Evolutionary conservation across 2,797 vertebrate species (phyloP).

Genomic region (Pangasius krempfi): DNA sequence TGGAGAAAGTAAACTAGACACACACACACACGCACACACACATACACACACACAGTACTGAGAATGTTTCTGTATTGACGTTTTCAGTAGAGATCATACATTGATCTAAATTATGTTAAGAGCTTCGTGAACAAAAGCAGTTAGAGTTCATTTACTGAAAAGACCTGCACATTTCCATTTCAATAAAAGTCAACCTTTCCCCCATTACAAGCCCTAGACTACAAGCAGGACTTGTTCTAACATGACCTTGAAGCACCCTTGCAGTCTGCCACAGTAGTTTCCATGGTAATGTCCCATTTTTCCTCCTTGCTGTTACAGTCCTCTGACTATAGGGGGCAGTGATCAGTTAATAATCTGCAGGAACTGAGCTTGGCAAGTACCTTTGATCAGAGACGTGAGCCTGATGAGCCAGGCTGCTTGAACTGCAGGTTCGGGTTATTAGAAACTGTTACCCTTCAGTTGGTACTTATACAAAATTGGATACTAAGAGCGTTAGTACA

Average conservation of each 20-base stretch:
- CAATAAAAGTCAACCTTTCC: constrained; percentile 14
- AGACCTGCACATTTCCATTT: constrained; percentile 7
- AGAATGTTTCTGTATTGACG: not conserved
- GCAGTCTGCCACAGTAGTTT: constrained; percentile 29
- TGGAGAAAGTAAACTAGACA: not conserved
- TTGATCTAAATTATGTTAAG: not conserved
- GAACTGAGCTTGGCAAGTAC: not conserved
- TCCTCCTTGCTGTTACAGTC: not conserved
- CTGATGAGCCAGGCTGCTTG: not conserved
- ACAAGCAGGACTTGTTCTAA: constrained; percentile 15
- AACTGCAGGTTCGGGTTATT: not conserved
- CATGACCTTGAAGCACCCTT: constrained; percentile 42
- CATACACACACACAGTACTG: not conserved
- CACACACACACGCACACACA: not conserved
- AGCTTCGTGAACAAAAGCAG: not conserved
- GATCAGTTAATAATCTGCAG: constrained; percentile 13
- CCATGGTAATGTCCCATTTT: constrained; percentile 49
- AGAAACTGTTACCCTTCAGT: not conserved
- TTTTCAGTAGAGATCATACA: not conserved
- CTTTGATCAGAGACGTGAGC: not conserved
- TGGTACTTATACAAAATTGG: not conserved
- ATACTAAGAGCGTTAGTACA: not conserved
- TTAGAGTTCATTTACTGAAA: not conserved
- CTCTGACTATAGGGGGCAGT: constrained; percentile 34
- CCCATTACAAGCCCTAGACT: constrained; percentile 26